Evolutionary conservation across 2,888 invertebrate genomes (phyloP).

Genomic region (Hydrotaea cyrtoneurina): DNA sequence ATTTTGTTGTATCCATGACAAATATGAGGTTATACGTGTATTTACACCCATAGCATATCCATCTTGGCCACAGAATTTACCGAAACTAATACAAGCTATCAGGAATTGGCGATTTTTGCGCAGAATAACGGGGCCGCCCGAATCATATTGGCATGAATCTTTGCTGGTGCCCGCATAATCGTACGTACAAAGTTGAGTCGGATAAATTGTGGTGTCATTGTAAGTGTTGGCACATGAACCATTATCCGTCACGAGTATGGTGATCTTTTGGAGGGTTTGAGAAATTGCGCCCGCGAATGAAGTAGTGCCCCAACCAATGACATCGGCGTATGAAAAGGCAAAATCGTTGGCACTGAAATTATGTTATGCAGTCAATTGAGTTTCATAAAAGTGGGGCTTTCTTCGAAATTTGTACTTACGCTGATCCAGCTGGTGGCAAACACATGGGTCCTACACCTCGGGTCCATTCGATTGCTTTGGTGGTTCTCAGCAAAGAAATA

Average conservation of each 20-base stretch:
- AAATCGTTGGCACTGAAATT: constrained; percentile 67
- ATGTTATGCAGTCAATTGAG: background rate
- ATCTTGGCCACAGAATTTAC: constrained; percentile 81
- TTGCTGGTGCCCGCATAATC: constrained; percentile 70
- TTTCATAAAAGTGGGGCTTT: too few species aligned
- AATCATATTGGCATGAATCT: constrained; percentile 82
- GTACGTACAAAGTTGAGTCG: constrained; percentile 73
- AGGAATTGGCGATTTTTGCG: constrained; percentile 80
- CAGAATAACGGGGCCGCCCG: constrained; percentile 82
- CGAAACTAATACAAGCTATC: constrained; percentile 82
- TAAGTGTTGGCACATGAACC: constrained; percentile 69
- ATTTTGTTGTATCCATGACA: constrained; percentile 82
- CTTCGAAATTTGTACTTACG: too few species aligned
- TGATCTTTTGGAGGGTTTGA: constrained; percentile 80
- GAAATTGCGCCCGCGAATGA: constrained; percentile 81
- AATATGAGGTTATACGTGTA: constrained; percentile 82
- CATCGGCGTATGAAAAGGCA: constrained; percentile 69
- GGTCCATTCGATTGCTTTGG: constrained; percentile 80
- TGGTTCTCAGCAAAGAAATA: constrained; percentile 82
- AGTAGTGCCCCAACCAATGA: constrained; percentile 82
- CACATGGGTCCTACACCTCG: constrained; percentile 84
- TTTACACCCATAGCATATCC: constrained; percentile 81
- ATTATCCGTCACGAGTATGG: constrained; percentile 76
- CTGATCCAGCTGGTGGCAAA: constrained; percentile 79
- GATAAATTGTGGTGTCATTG: constrained; percentile 59